These are phyloP conservation scores for Hydrolagus colliei DNA, from an alignment of 2,797 vertebrate species.

Conservation along the genomic window DNA sequence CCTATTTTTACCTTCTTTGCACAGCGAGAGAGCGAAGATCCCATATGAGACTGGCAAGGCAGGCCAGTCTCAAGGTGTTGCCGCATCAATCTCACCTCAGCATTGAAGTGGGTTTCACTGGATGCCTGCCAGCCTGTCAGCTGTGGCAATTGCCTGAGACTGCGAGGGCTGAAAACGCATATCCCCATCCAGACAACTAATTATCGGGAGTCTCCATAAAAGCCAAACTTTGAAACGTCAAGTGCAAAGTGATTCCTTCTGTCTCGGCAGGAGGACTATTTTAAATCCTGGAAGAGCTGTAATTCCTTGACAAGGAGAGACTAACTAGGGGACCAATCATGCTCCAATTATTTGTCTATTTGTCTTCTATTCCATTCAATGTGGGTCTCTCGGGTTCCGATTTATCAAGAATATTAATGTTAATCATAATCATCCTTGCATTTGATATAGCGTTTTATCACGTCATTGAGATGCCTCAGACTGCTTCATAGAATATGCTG, in stretches of 20 bases:
- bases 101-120: no score
- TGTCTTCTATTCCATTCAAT: no score
- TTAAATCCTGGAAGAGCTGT: background rate
- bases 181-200: background rate
- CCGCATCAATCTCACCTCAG: background rate
- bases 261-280: background rate
- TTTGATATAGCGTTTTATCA: no score
- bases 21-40: background rate
- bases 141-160: background rate
- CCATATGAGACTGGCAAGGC: background rate
- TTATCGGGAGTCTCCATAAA: background rate
- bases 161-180: background rate
- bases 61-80: background rate
- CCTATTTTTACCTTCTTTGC: background rate
- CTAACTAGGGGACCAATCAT: no score
- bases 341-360: no score
- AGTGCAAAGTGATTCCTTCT: background rate
- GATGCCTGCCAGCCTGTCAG: background rate
- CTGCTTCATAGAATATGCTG: no score
- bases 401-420: no score
- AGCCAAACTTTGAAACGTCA: background rate
- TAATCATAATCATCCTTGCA: no score
- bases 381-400: no score
- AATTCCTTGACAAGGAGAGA: background rate
- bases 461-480: no score